Evolutionary conservation across 2,113 vertebrate species (phyloP), one percentile per base, ranked within the genome.

Genomic region (Equus przewalskii): DNA sequence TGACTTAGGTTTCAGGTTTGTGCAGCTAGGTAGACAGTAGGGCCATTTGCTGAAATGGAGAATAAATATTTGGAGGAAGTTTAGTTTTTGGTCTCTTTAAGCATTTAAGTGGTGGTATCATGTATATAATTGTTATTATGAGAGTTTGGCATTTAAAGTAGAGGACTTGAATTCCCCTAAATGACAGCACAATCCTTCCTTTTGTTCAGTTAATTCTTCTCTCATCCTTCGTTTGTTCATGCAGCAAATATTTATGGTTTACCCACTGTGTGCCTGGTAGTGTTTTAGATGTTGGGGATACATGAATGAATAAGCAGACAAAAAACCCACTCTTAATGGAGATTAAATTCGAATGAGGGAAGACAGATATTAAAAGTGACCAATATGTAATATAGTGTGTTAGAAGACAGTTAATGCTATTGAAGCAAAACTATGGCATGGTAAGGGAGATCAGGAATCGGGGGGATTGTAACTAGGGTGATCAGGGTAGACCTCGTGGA

Each of bases 31-130:
- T 51, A 46, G 85, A n/a, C 80, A 41, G 65, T 81, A 16, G 62
- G 54, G 22, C 89, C 5, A 2, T 75, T 95, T 62, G 73, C 21
- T 90, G 15, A 92, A 89, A 54, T 62, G 70, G 60, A 56, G 24
- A 76, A 64, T n/a, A 89, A 56, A 49, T 76, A 33, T 64, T 92
- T 46, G 60, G n/a, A 76, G 91, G 75, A 86, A 51, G 1, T 62
- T 91, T 82, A 46, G 49, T 73, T 84, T 95, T 92, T 41, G 18
- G 18, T 78, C 22, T 49, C 70, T 95, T 92, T 44, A 92, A 54
- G 78, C 60, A 24, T 78, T 72, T 72, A 70, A 83, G 44, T 78
- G 70, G 19, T 87, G 3, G 10, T 56, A 56, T 89, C 64, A 30
- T 54, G 8, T 83, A 62, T 54, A 41, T 78, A 24, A 19, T 72